Base-by-base conservation (phyloP, 2,797 vertebrate species). In the Acrocephalus scirpaceus region DNA sequence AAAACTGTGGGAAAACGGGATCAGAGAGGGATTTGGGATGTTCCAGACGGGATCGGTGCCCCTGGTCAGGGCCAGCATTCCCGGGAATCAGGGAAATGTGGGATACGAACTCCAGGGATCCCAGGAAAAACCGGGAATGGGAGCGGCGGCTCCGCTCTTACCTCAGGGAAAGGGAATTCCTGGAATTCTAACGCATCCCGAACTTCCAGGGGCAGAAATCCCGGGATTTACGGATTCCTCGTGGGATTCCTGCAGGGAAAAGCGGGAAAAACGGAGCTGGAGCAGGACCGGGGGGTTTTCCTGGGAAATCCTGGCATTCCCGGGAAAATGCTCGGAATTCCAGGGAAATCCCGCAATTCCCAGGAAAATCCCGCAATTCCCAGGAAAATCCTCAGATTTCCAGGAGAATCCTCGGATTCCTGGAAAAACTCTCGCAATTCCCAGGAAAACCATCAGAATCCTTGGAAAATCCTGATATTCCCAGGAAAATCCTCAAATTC, bases 141-240 rank as follows among this genome's bases (percentile, higher is more conserved):
- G 23, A 22, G 48, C 40, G 32, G 10, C 6, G 1, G 76, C 58
- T 81, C 72, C n/a, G 27, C 38, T 17, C 98, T 97, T 93, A 98
- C 97, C 97, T 97, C 74, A 89, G 79, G 94, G 87, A 92, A 96
- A 88, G 80, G 92, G 83, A 97, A 88, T 92, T 64, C 94, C 91
- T 87, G 86, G 95, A 97, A 97, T 88, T 81, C 92, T 96, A 97
- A 85, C 0, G 48, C 96, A 97, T 96, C 80, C 95, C 38, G 75
- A 44, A 72, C 29, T 69, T 93, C 91, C 93, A 47, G 74, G 56
- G 79, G 83, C 60, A 54, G 34, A 74, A 73, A 53, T 26, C 18
- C 48, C 13, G 48, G 25, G 65, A 51, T 30, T 65, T 20, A 4
- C 7, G 19, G 95, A 79, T 83, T 91, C 95, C 38, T 23, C 92